A percentile compares a stretch with the other conserved stretches of the same genome.
Evolutionary conservation across 2,797 vertebrate species (phyloP).

Genomic region (Crocidura indochinensis): DNA sequence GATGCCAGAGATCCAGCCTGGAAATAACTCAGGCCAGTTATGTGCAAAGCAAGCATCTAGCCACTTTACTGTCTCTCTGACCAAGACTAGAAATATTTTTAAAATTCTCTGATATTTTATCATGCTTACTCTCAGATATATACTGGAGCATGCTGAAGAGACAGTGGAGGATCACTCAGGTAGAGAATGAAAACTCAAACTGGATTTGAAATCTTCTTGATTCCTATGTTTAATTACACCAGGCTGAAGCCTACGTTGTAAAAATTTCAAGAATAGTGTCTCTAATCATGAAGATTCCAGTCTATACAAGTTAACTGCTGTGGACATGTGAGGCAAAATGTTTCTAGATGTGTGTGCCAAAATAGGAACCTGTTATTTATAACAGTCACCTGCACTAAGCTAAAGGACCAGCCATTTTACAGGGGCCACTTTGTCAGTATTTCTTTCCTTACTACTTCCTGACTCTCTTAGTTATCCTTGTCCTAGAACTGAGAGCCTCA

Average conservation of each 20-base stretch:
- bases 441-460: not conserved
- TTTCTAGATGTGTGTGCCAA: not conserved
- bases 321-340: not conserved
- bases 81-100: not conserved
- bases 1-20: too few species aligned
- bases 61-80: too few species aligned
- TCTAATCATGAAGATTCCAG: conserved; percentile 7
- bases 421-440: not conserved
- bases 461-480: not conserved
- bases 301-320: not conserved
- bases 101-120: conserved; percentile 13
- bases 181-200: conserved; percentile 23
- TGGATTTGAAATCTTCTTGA: not conserved
- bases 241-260: not conserved
- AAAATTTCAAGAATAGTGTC: conserved; percentile 35
- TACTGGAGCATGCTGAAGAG: not conserved
- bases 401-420: not conserved
- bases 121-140: conserved; percentile 27
- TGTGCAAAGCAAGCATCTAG: too few species aligned
- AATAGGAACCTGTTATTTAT: not conserved
- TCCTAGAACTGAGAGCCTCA: not conserved
- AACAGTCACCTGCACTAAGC: not conserved
- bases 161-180: not conserved
- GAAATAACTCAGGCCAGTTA: too few species aligned
- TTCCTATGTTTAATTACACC: not conserved